Percentiles rank a stretch among this genome's conserved stretches.
Conservation (phyloP, 1,140 invertebrate species). For the Ceratosolen fusciceps region DNA sequence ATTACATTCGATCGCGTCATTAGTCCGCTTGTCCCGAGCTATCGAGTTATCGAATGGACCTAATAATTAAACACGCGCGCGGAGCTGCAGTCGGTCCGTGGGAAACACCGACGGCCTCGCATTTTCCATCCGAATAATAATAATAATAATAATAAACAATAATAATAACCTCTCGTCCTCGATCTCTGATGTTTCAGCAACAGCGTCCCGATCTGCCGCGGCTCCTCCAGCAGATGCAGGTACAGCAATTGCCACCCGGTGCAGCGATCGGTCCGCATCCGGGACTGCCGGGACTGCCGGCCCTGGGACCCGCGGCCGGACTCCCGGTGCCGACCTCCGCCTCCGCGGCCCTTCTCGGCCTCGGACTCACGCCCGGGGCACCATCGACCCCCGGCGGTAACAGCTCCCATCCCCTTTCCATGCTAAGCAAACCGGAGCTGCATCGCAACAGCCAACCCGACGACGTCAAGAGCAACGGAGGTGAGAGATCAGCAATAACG, state of each 20-base stretch:
- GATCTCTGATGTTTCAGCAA: slow-evolving; percentile 72
- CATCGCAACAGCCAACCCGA: slow-evolving; percentile 74
- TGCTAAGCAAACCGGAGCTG: slow-evolving; percentile 79
- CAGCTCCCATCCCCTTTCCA: slow-evolving; percentile 76
- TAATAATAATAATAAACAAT: too few relatives aligned
- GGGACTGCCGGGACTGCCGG: slow-evolving; percentile 68
- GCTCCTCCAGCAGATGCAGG: slow-evolving; percentile 91
- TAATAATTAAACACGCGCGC: not conserved
- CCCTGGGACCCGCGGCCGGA: slow-evolving; percentile 65
- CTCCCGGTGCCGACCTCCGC: slow-evolving; percentile 69
- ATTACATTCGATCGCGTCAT: not conserved
- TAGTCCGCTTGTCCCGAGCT: not conserved
- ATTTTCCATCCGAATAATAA: not conserved
- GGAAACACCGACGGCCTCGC: too few relatives aligned
- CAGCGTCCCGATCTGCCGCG: slow-evolving; percentile 83
- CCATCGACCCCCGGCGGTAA: slow-evolving; percentile 67
- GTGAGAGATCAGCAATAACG: too few relatives aligned
- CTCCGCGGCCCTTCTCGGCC: slow-evolving; percentile 64
- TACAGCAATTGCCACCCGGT: slow-evolving; percentile 86
- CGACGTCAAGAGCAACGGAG: slow-evolving; percentile 78
- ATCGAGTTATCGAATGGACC: not conserved
- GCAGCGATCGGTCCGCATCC: slow-evolving; percentile 78
- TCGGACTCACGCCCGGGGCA: slow-evolving; percentile 74
- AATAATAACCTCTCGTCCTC: too few relatives aligned
- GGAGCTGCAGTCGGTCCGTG: not conserved